Conservation (phyloP, 2,797 vertebrate genomes). For the Toxotes lorentzi region DNA sequence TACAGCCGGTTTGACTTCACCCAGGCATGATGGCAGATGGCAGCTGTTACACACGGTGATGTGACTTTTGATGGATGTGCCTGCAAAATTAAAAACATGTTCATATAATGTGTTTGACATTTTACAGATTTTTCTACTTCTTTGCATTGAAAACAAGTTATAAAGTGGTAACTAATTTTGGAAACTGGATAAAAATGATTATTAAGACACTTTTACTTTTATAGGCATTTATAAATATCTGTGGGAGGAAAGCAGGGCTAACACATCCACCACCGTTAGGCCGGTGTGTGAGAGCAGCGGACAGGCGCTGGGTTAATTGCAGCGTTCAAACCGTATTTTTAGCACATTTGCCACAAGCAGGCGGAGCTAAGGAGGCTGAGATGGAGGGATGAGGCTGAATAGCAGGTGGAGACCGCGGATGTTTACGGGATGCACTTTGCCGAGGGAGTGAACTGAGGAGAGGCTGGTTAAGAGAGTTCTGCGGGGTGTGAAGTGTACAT, state of each 20-base stretch:
- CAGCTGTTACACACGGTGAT: slow-evolving; percentile 17
- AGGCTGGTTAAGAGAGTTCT: not conserved
- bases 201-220: not conserved
- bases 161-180: not conserved
- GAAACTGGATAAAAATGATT: not conserved
- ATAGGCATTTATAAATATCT: not conserved
- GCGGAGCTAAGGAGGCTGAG: slow-evolving; percentile 69
- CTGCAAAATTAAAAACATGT: slow-evolving; percentile 1
- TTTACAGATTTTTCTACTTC: not conserved
- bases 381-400: slow-evolving; percentile 67
- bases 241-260: not conserved
- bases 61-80: not conserved
- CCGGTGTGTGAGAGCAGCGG: not conserved
- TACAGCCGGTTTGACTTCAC: slow-evolving; percentile 26
- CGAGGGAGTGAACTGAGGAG: not conserved
- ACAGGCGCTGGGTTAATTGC: slow-evolving; percentile 40
- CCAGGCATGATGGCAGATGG: slow-evolving; percentile 10
- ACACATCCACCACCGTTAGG: not conserved
- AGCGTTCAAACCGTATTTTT: slow-evolving; percentile 42
- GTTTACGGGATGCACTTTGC: slow-evolving; percentile 51
- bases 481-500: not conserved
- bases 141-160: not conserved
- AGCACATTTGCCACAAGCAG: slow-evolving; percentile 53
- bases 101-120: no score
- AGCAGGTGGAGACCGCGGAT: slow-evolving; percentile 67